Evolutionary conservation across 2,113 vertebrate species (phyloP).

Genomic region (Halichoeres trimaculatus): DNA sequence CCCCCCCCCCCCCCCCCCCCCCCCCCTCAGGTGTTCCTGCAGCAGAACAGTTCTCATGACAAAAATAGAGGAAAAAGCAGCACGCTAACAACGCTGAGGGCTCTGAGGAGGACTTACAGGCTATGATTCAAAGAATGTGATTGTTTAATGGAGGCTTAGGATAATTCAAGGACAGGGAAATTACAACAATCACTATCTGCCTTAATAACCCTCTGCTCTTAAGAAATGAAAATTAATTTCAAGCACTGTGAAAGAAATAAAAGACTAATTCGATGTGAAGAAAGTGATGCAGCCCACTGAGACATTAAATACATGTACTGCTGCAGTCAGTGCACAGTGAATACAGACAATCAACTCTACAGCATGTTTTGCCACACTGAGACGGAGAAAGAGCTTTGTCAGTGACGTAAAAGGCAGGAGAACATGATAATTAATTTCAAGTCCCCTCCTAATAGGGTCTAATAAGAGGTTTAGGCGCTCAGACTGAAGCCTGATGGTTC

Average conservation of each 20-base stretch:
- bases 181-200: slow-evolving; percentile 20
- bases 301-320: slow-evolving; percentile 1
- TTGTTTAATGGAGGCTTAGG: background rate
- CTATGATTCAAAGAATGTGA: slow-evolving; percentile 1
- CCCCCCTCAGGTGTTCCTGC: background rate
- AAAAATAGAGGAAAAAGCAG: background rate
- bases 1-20: no score
- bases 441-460: slow-evolving; percentile 65
- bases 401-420: slow-evolving; percentile 25
- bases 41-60: background rate
- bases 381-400: slow-evolving; percentile 22
- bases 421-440: slow-evolving; percentile 62
- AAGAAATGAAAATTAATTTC: slow-evolving; percentile 16
- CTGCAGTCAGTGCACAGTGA: background rate
- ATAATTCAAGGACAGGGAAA: slow-evolving; percentile 4
- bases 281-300: background rate
- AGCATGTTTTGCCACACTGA: slow-evolving; percentile 19
- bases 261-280: slow-evolving; percentile 13
- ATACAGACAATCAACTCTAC: slow-evolving; percentile 5
- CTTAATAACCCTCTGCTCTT: slow-evolving; percentile 5
- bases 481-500: slow-evolving; percentile 50
- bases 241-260: slow-evolving; percentile 12
- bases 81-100: background rate
- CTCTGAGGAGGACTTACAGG: background rate
- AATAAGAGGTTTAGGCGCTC: slow-evolving; percentile 67